Evolutionary conservation across 2,113 vertebrate genomes (phyloP), one percentile per base, ranked within the genome.

Genomic region (Pithys albifrons): DNA sequence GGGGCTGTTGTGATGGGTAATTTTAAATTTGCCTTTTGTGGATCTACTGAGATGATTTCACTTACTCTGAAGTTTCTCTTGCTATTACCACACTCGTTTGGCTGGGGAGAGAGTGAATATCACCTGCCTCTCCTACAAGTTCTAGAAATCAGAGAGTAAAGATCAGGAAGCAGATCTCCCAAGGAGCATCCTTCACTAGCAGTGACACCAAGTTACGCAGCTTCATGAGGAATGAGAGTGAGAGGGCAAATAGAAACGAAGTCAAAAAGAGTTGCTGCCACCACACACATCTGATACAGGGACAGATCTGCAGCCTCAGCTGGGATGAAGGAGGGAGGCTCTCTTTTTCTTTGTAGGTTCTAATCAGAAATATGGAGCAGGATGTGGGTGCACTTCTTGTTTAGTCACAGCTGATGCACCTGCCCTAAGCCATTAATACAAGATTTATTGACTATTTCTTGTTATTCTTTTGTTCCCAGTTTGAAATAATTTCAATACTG

Each of bases 51-150:
- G 72, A 19, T 86, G 22, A 78, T 94, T 86, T 91, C 27, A 75
- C 83, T 94, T 91, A 62, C 49, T 89, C 85, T 65, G 61, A 82
- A 89, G 86, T 91, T 94, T 91, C 37, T 71, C 25, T 45, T 39
- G 45, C 45, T 46, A 1, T 84, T 88, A 71, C 46, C 54, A 45
- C 57, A 5, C 16, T 78, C 17, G 7, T 54, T 78, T 6, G 3
- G 13, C 4, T 78, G 61, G 6, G 48, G 25, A 65, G 54, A 65
- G 61, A 49, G 33, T 43, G 55, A 76, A 10, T 70, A 41, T 81
- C 73, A 52, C 51, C 78, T 80, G 46, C 45, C 39, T 80, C 28
- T 28, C 25, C 31, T 37, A 31, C 24, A 43, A 25, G 27, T 86
- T 75, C 22, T 29, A 31, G 66, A 69, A 85, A 65, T 58, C 35